Percentiles rank a stretch among this genome's conserved stretches.
Evolutionary conservation across 2,888 invertebrate species (phyloP).

Genomic region (Caenorhabditis sp.): DNA sequence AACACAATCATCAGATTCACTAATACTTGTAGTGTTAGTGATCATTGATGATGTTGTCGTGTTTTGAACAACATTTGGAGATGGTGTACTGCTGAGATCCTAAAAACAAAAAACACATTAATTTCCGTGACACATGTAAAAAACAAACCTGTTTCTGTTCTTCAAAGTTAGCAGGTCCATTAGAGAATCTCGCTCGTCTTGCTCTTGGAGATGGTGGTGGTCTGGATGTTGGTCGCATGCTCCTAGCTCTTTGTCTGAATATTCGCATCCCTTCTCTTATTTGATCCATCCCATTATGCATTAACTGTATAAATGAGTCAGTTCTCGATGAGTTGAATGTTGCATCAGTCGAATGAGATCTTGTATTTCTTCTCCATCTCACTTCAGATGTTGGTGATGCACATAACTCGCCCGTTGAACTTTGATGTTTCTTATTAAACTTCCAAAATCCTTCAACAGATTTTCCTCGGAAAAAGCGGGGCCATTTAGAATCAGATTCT

Average conservation of each 20-base stretch:
- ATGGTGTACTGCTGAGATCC: not conserved
- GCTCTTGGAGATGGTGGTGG: slow-evolving; percentile 44
- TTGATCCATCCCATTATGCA: slow-evolving; percentile 59
- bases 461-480: slow-evolving; percentile 54
- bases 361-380: slow-evolving; percentile 40
- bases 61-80: not conserved
- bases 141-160: slow-evolving; percentile 3
- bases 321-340: slow-evolving; percentile 46
- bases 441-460: slow-evolving; percentile 59
- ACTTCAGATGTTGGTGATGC: slow-evolving; percentile 41
- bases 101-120: no score
- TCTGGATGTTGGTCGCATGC: slow-evolving; percentile 51
- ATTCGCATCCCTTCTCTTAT: slow-evolving; percentile 53
- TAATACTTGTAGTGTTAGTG: slow-evolving; percentile 36
- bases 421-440: slow-evolving; percentile 43
- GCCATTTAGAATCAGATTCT: slow-evolving; percentile 47
- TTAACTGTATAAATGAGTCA: slow-evolving; percentile 55
- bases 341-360: slow-evolving; percentile 56
- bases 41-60: slow-evolving; percentile 2
- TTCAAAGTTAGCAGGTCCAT: slow-evolving; percentile 21
- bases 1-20: slow-evolving; percentile 36
- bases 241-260: slow-evolving; percentile 42
- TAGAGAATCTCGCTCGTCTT: slow-evolving; percentile 30
- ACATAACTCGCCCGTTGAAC: slow-evolving; percentile 28
- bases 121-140: no score